Conservation (phyloP, 2,888 invertebrate species). For the Oligia fasciuncula region DNA sequence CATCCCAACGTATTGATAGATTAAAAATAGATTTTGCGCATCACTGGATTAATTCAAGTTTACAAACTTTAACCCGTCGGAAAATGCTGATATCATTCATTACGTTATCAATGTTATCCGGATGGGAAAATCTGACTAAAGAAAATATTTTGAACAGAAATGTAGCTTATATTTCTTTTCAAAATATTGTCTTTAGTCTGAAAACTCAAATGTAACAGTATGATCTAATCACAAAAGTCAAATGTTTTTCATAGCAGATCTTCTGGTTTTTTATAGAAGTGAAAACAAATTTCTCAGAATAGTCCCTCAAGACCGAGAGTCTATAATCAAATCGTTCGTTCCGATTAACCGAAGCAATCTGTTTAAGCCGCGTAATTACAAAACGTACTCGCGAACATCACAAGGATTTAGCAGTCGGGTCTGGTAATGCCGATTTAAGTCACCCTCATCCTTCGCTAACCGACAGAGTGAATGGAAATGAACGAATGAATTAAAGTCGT, state of each 20-base stretch:
- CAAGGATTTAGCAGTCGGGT: slow-evolving; percentile 75
- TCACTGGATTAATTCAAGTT: slow-evolving; percentile 51
- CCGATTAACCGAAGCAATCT: slow-evolving; percentile 81
- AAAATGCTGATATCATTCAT: slow-evolving; percentile 39
- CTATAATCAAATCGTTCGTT: slow-evolving; percentile 72
- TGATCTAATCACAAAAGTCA: background rate
- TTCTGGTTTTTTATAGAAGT: background rate
- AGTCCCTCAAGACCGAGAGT: slow-evolving; percentile 61
- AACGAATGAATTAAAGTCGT: slow-evolving; percentile 82
- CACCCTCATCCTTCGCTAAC: slow-evolving; percentile 71
- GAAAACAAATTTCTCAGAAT: slow-evolving; percentile 45
- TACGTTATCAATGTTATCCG: slow-evolving; percentile 7
- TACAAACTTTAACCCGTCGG: slow-evolving; percentile 42
- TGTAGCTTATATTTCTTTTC: background rate
- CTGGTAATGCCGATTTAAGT: slow-evolving; percentile 80
- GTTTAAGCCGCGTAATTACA: slow-evolving; percentile 83
- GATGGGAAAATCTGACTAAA: background rate
- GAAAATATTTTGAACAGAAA: too few species aligned
- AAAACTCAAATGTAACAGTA: background rate
- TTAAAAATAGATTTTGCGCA: slow-evolving; percentile 62
- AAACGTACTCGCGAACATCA: slow-evolving; percentile 82
- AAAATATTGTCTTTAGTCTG: background rate
- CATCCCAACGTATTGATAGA: slow-evolving; percentile 46
- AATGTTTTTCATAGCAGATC: background rate
- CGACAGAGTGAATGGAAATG: slow-evolving; percentile 77